Evolutionary conservation across 2,888 invertebrate species (phyloP), one percentile per base, ranked within the genome.

Genomic region (Protonemura montana): DNA sequence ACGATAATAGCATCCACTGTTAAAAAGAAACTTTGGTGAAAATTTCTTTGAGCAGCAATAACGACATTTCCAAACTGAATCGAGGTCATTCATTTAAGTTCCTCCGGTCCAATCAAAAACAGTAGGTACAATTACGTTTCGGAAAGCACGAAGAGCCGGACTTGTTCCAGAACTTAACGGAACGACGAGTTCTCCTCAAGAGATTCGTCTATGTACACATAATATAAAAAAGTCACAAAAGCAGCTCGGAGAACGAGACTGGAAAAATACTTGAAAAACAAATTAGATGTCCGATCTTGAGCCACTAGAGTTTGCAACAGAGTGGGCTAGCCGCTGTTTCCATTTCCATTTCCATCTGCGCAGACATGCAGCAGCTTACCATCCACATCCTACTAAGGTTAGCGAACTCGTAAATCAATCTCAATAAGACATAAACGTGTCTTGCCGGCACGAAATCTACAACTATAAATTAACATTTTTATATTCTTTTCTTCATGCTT

Each of bases 281-380:
- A 78, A 78, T 78, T 78, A 78, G 78, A 78, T 27, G 78, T 78
- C 28, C 78, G 78, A 27, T 78, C 78, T 78, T 78, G 78, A 78
- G 28, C 27, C 26, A 78, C 28, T 27, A 78, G 78, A 78, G 28
- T 26, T n/a, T 10, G 59, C 59, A 59, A 21, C 59, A 59, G 59
- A 59, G 59, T 21, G 59, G 16, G 59, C 6, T 7, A 13, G 7
- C 10, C 2, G 59, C 59, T 59, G 59, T 59, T 59, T 59, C 59
- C 59, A 59, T 59, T 59, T 59, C 59, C 59, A 59, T 59, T 13
- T 13, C 59, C 59, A 59, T 59, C 21, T 59, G 16, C 13, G 59
- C 59, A 59, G 59, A 59, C 59, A 16, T 59, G 59, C 59, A 59
- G 59, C 59, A 35, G n/a, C n/a, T 59, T 59, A 59, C 59, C 1